Evolutionary conservation across 2,888 invertebrate species (phyloP).

Genomic region (Nymphalis polychloros): DNA sequence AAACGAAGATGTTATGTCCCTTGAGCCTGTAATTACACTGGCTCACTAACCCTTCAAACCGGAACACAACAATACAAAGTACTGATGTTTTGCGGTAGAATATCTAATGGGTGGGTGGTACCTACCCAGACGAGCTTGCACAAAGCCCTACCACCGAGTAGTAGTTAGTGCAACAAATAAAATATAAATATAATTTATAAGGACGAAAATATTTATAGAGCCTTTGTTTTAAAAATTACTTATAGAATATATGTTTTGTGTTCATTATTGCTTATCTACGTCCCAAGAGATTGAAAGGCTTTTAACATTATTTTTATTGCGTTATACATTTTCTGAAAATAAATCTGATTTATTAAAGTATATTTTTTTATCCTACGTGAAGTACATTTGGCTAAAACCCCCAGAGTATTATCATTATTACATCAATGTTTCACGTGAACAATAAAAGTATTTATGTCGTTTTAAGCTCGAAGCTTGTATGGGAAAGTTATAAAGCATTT

Average conservation of each 20-base stretch:
- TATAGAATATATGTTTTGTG: slow-evolving; percentile 20
- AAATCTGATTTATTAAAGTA: slow-evolving; percentile 15
- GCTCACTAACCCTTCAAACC: too few relatives aligned
- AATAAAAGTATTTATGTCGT: background rate
- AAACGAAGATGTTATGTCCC: too few relatives aligned
- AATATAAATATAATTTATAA: too few relatives aligned
- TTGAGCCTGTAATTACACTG: too few relatives aligned
- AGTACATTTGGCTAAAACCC: slow-evolving; percentile 4
- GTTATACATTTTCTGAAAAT: slow-evolving; percentile 31
- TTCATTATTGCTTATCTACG: slow-evolving; percentile 31
- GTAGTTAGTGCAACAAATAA: too few relatives aligned
- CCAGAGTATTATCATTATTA: slow-evolving; percentile 9
- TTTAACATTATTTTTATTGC: slow-evolving; percentile 39
- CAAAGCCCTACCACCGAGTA: too few relatives aligned
- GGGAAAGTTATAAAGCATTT: background rate
- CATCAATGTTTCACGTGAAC: background rate
- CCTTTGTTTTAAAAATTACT: too few relatives aligned
- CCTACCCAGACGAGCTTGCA: too few relatives aligned
- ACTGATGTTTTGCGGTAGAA: too few relatives aligned
- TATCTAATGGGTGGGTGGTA: too few relatives aligned
- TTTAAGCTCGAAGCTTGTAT: background rate
- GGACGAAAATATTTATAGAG: too few relatives aligned
- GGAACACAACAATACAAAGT: too few relatives aligned
- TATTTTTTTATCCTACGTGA: background rate
- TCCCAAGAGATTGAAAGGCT: slow-evolving; percentile 35